A percentile compares a stretch with the other conserved stretches of the same genome.
Conservation (phyloP, 2,113 vertebrate genomes). For the Chitala chitala region DNA sequence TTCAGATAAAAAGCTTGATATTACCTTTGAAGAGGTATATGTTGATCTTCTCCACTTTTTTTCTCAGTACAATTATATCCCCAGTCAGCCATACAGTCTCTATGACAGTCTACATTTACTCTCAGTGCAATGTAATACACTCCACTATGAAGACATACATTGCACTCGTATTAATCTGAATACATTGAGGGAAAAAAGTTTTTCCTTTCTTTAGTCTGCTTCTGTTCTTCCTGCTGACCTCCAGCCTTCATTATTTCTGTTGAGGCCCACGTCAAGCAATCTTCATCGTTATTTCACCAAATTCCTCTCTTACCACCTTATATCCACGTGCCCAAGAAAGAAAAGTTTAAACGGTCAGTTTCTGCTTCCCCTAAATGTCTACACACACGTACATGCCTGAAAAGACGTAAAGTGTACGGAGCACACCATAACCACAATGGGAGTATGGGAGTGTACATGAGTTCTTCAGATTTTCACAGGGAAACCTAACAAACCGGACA, state of each 20-base stretch:
- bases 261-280: too few relatives aligned
- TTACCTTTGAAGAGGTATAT: neutral
- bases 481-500: constrained; percentile 17
- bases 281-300: too few relatives aligned
- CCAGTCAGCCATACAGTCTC: neutral
- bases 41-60: neutral
- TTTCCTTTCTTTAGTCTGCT: constrained; percentile 23
- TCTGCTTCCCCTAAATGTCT: constrained; percentile 15
- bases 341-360: too few relatives aligned
- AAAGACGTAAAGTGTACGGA: neutral
- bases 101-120: neutral
- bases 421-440: too few relatives aligned
- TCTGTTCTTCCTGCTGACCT: constrained; percentile 14
- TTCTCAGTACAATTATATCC: neutral
- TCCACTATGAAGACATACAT: neutral
- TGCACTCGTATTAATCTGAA: neutral
- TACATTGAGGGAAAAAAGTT: constrained; percentile 9
- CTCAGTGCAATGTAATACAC: neutral
- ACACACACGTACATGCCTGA: neutral
- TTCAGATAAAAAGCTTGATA: constrained; percentile 33
- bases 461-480: constrained; percentile 12
- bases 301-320: too few relatives aligned
- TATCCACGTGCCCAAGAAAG: too few relatives aligned
- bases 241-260: constrained; percentile 4
- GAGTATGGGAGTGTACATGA: neutral